Percentiles rank a stretch among this genome's conserved stretches.
Evolutionary conservation across 35 echinoderm and acorn worm species (phyloP).

Genomic region (Anneissia japonica): DNA sequence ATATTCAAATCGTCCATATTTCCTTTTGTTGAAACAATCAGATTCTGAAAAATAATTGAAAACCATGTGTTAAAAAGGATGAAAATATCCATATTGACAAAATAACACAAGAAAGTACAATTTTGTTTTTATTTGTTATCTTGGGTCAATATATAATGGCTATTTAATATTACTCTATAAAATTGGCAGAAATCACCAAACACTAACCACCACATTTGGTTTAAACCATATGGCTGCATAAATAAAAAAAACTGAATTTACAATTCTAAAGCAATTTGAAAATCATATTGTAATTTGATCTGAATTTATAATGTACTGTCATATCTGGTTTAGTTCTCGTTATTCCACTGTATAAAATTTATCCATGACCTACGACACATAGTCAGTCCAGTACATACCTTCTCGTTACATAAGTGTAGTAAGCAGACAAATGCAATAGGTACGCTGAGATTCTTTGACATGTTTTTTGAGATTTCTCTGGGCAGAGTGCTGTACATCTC

Average conservation of each 20-base stretch:
- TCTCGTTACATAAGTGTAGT: conserved; percentile 93
- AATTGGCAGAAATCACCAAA: background rate
- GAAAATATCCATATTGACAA: no score
- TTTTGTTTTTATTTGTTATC: background rate
- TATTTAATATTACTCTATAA: background rate
- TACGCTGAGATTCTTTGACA: conserved; percentile 89
- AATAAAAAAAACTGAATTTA: background rate
- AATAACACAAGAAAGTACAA: background rate
- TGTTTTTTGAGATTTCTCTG: conserved; percentile 44
- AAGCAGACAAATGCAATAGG: conserved; percentile 96
- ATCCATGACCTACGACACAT: background rate
- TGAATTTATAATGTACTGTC: no score
- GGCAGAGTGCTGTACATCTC: conserved; percentile 63
- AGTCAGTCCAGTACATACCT: conserved; percentile 46
- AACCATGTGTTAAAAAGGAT: no score
- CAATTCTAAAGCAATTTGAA: background rate
- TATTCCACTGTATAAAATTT: no score
- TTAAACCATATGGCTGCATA: background rate
- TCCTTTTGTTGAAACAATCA: background rate
- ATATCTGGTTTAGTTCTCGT: no score
- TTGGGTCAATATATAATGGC: background rate
- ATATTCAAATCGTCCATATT: background rate
- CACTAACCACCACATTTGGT: background rate
- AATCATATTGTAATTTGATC: no score
- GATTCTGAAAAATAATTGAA: background rate